Conservation (phyloP, 2,797 vertebrate species). For the Lagodon rhomboides region DNA sequence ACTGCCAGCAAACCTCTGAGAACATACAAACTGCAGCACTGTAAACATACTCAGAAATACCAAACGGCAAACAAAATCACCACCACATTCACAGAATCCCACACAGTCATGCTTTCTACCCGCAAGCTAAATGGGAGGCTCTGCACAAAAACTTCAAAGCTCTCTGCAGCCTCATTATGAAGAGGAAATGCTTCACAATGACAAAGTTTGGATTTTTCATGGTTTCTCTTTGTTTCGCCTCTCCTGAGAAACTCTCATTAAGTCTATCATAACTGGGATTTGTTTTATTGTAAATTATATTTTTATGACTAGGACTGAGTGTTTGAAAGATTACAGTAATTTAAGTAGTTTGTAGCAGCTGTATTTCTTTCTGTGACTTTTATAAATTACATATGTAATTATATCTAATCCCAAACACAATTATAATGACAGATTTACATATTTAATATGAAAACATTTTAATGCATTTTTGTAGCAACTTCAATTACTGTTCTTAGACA, state of each 20-base stretch:
- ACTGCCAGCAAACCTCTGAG: slow-evolving; percentile 38
- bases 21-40: slow-evolving; percentile 47
- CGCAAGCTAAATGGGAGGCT: slow-evolving; percentile 69
- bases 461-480: slow-evolving; percentile 18
- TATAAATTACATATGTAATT: neutral
- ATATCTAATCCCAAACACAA: slow-evolving; percentile 13
- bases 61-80: slow-evolving; percentile 60
- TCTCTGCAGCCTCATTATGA: slow-evolving; percentile 62
- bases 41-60: slow-evolving; percentile 57
- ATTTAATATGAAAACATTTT: slow-evolving; percentile 9
- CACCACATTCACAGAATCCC: slow-evolving; percentile 65
- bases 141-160: slow-evolving; percentile 73
- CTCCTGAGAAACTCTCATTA: slow-evolving; percentile 76
- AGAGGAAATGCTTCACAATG: slow-evolving; percentile 72
- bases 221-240: slow-evolving; percentile 69
- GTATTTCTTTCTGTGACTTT: neutral
- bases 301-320: slow-evolving; percentile 6
- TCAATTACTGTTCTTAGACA: neutral
- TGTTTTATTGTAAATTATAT: slow-evolving; percentile 41
- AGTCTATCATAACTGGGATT: slow-evolving; percentile 52
- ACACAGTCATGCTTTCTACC: slow-evolving; percentile 61
- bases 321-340: neutral
- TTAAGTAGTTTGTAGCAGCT: neutral
- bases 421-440: slow-evolving; percentile 13
- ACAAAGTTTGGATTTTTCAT: slow-evolving; percentile 74